phyloP scores from a whole-genome alignment of 2,113 vertebrate species.

The Phalacrocorax carbo region DNA sequence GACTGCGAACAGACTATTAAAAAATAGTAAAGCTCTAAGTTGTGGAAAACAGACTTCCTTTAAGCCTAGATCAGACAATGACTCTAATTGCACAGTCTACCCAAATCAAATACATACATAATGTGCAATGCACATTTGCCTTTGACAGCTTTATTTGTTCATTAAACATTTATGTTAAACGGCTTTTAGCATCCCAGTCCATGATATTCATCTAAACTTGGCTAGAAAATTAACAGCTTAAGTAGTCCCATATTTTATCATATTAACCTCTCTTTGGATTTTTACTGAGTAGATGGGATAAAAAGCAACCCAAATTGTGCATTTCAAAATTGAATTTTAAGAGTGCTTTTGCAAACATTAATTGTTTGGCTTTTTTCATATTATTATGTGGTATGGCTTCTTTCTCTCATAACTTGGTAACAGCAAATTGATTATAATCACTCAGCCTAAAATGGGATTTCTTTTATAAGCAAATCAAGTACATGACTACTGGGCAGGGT shows the following conservation, averaged over 20 bases:
- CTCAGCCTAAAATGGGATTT: slow-evolving; percentile 8
- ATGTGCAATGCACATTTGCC: slow-evolving; percentile 17
- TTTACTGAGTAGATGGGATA: not conserved
- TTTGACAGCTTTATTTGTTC: slow-evolving; percentile 59
- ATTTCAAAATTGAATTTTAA: not conserved
- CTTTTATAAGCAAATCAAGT: slow-evolving; percentile 38
- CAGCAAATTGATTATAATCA: slow-evolving; percentile 44
- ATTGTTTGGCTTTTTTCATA: not conserved
- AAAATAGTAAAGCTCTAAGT: not conserved
- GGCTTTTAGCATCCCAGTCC: slow-evolving; percentile 26
- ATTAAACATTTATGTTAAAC: slow-evolving; percentile 60
- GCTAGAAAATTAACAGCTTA: slow-evolving; percentile 45
- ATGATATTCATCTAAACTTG: slow-evolving; percentile 33
- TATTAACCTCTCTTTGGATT: slow-evolving; percentile 8
- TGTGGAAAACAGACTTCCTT: not conserved
- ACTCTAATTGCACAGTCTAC: not conserved
- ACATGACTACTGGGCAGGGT: not conserved
- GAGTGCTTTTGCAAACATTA: not conserved
- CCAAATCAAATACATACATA: slow-evolving; percentile 12
- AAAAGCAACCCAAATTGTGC: not conserved
- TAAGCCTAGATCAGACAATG: not conserved
- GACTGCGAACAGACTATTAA: not conserved
- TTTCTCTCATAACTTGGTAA: not conserved
- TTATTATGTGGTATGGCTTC: not conserved
- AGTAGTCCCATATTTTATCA: slow-evolving; percentile 37